Evolutionary conservation across 2,797 vertebrate genomes (phyloP).

Genomic region (Mus minutoides): DNA sequence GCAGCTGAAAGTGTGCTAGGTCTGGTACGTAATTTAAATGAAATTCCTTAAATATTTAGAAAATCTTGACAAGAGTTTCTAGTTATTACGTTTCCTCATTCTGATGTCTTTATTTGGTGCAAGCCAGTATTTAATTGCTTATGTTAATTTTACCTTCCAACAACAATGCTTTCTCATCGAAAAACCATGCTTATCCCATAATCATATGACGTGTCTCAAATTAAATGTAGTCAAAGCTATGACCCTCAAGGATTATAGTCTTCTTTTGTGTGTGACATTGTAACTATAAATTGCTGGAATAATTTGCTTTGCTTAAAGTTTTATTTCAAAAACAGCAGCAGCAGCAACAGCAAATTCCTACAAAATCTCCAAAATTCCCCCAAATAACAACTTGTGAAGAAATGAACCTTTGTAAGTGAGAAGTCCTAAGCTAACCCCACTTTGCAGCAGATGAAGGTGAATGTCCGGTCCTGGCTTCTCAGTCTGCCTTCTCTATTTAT

Average conservation of each 20-base stretch:
- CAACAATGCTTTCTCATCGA: neutral
- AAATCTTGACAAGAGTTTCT: conserved; percentile 57
- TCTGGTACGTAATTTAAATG: conserved; percentile 73
- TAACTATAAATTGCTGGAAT: conserved; percentile 10
- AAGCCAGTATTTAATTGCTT: neutral
- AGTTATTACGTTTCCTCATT: neutral
- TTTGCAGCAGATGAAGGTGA: neutral
- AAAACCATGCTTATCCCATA: neutral
- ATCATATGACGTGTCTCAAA: neutral
- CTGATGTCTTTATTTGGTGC: neutral
- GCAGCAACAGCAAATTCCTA: neutral
- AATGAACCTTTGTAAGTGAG: neutral
- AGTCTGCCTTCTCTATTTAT: neutral
- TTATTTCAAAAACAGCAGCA: neutral
- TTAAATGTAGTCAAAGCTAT: conserved; percentile 8
- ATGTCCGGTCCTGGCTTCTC: neutral
- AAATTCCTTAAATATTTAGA: conserved; percentile 77
- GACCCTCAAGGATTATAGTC: neutral
- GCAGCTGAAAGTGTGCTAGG: conserved; percentile 32
- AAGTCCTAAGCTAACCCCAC: fast-evolving
- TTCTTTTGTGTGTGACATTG: conserved; percentile 13
- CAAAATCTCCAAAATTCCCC: neutral
- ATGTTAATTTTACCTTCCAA: conserved; percentile 26
- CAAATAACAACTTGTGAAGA: neutral
- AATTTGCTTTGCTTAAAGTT: conserved; percentile 16